Percentiles rank a stretch among this genome's conserved stretches.
These are phyloP conservation scores for Sus scrofa DNA, from an alignment of 2,113 vertebrate species.

Conservation along the genomic window DNA sequence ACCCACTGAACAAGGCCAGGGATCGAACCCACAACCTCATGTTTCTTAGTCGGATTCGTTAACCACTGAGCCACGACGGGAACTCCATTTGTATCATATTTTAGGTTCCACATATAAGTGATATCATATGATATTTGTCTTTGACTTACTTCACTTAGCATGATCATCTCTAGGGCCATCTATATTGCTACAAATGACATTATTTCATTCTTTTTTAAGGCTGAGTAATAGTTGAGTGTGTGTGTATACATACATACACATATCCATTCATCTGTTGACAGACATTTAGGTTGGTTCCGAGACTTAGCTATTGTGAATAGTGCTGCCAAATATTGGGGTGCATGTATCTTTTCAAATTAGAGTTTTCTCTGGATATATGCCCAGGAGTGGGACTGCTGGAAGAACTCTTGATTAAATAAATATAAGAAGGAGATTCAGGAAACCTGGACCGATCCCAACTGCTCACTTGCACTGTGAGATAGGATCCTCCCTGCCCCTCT, in stretches of 20 bases:
- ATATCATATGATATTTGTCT: not conserved
- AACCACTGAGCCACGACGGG: too few species aligned
- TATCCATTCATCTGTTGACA: not conserved
- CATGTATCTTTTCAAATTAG: not conserved
- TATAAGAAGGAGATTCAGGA: not conserved
- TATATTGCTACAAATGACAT: not conserved
- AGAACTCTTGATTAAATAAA: not conserved
- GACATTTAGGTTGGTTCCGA: not conserved
- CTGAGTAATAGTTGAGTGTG: not conserved
- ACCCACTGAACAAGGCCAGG: too few species aligned
- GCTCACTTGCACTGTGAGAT: not conserved
- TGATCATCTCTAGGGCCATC: not conserved
- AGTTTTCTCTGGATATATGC: not conserved
- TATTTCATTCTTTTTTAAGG: not conserved
- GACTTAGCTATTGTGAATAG: not conserved
- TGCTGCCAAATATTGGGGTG: not conserved
- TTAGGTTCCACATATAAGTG: not conserved
- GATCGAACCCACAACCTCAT: too few species aligned
- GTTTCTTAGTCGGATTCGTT: too few species aligned
- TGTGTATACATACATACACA: too few species aligned
- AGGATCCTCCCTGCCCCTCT: not conserved
- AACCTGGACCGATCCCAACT: not conserved
- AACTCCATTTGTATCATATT: not conserved
- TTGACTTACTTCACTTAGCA: not conserved
- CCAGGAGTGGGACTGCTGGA: not conserved